These are phyloP conservation scores for Nannoperca australis DNA, from an alignment of 2,797 vertebrate species.

Conservation along the genomic window DNA sequence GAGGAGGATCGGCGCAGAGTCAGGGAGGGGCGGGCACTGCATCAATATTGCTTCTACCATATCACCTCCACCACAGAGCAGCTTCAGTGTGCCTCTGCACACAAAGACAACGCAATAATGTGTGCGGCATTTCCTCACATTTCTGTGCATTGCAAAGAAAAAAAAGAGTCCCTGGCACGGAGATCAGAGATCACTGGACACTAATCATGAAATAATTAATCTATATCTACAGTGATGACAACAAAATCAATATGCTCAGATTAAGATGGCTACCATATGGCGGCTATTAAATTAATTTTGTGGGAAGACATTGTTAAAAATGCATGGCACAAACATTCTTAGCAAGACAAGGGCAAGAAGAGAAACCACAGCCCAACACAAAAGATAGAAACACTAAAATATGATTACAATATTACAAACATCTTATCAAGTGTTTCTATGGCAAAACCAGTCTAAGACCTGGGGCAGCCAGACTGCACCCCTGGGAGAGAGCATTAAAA, in stretches of 20 bases:
- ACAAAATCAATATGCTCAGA: slow-evolving; percentile 34
- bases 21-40: slow-evolving; percentile 82
- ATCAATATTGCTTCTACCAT: slow-evolving; percentile 82
- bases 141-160: slow-evolving; percentile 36
- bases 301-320: slow-evolving; percentile 52
- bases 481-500: slow-evolving; percentile 65
- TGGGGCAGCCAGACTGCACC: slow-evolving; percentile 60
- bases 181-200: slow-evolving; percentile 10
- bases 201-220: slow-evolving; percentile 21
- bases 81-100: slow-evolving; percentile 75
- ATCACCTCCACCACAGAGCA: slow-evolving; percentile 77
- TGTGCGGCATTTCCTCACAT: slow-evolving; percentile 39
- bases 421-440: slow-evolving; percentile 25
- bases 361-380: neutral
- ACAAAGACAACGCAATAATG: slow-evolving; percentile 72
- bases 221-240: slow-evolving; percentile 15
- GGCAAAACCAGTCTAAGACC: slow-evolving; percentile 42
- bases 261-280: slow-evolving; percentile 25
- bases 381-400: slow-evolving; percentile 14
- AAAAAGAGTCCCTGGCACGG: neutral
- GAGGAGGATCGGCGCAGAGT: slow-evolving; percentile 82
- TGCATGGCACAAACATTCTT: slow-evolving; percentile 3
- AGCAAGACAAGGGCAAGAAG: neutral
- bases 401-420: slow-evolving; percentile 29
- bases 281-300: slow-evolving; percentile 30